A percentile compares a stretch with the other conserved stretches of the same genome.
These are phyloP conservation scores for Diloba caeruleocephala DNA, from an alignment of 2,888 invertebrate genomes.

Conservation along the genomic window DNA sequence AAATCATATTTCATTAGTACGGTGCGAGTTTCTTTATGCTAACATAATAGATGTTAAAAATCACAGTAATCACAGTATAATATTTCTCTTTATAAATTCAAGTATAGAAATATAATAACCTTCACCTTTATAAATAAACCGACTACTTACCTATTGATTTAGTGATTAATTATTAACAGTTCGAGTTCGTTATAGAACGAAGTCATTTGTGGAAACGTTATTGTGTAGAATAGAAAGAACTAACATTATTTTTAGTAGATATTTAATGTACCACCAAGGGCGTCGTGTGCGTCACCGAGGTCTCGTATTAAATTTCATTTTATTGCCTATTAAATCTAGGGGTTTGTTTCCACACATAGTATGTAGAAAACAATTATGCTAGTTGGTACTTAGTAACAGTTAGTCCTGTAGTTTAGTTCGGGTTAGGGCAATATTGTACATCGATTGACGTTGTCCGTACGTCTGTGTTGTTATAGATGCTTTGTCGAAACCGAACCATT, in stretches of 20 bases:
- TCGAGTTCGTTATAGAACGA: constrained; percentile 40
- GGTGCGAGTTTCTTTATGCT: constrained; percentile 47
- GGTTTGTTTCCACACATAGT: constrained; percentile 51
- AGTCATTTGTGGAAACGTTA: constrained; percentile 53
- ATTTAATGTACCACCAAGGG: constrained; percentile 66
- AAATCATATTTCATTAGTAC: constrained; percentile 40
- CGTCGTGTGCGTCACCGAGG: constrained; percentile 64
- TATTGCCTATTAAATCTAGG: constrained; percentile 43
- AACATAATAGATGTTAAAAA: constrained; percentile 44
- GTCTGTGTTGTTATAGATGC: constrained; percentile 89
- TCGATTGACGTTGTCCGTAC: constrained; percentile 80
- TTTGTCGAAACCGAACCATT: constrained; percentile 88
- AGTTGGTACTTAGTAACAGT: constrained; percentile 37
- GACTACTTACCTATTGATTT: constrained; percentile 49
- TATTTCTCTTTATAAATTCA: constrained; percentile 20
- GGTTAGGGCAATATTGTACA: constrained; percentile 56
- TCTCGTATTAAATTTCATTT: constrained; percentile 50
- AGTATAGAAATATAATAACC: constrained; percentile 40
- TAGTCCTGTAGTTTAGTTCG: constrained; percentile 43
- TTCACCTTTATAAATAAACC: constrained; percentile 41
- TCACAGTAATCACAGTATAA: constrained; percentile 19
- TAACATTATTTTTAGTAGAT: constrained; percentile 58
- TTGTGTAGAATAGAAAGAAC: constrained; percentile 60
- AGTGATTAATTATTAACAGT: constrained; percentile 56
- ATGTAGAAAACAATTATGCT: constrained; percentile 36